These are phyloP conservation scores for Ostrea denselamellosa DNA, from an alignment of 1,140 invertebrate genomes.

Conservation along the genomic window DNA sequence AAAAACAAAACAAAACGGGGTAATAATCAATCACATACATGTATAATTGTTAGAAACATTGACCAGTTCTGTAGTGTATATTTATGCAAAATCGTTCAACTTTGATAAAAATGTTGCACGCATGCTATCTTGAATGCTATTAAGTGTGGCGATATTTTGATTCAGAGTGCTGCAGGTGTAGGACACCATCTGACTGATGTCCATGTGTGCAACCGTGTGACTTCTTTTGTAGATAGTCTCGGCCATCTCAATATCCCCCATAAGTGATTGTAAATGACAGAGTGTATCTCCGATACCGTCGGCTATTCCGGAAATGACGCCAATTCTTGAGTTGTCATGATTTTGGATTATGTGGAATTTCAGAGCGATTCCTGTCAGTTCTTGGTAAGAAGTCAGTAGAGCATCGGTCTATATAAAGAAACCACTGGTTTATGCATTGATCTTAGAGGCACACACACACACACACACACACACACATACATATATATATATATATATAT, in stretches of 20 bases:
- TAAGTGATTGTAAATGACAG: neutral
- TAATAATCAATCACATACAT: too few relatives aligned
- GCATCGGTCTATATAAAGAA: neutral
- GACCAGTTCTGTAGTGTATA: too few relatives aligned
- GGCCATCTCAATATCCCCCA: neutral
- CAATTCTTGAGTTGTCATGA: neutral
- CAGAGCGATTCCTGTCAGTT: neutral
- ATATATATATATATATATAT: too few relatives aligned
- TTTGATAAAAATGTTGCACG: neutral
- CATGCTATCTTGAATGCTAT: neutral
- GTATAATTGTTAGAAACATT: too few relatives aligned
- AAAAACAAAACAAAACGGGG: too few relatives aligned
- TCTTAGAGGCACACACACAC: too few relatives aligned
- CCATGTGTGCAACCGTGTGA: neutral
- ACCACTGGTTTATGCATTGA: too few relatives aligned
- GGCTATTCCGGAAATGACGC: neutral
- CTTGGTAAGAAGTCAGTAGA: constrained; percentile 1
- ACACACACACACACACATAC: too few relatives aligned
- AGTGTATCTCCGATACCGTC: neutral
- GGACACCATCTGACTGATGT: constrained; percentile 7
- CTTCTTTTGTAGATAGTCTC: neutral
- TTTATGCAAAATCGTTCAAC: constrained; percentile 10
- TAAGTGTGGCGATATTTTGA: neutral
- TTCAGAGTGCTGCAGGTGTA: neutral
- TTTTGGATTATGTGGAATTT: constrained; percentile 13